Percentiles rank a stretch among this genome's conserved stretches.
phyloP scores from a whole-genome alignment of 2,888 invertebrate species.

The Euclidia mi region DNA sequence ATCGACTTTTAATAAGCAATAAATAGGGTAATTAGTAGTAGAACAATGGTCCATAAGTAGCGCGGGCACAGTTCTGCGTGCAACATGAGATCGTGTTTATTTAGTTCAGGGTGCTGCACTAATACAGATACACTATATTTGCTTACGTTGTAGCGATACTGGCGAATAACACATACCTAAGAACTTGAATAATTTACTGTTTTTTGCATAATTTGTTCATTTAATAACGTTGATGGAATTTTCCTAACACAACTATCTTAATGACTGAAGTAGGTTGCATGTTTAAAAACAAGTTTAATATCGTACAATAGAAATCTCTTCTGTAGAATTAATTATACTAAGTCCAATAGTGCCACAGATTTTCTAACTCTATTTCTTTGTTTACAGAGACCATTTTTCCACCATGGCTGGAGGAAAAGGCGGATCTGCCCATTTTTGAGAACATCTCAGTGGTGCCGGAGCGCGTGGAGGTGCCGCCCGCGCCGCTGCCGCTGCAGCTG shows the following conservation, averaged over 20 bases:
- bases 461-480: constrained; percentile 70
- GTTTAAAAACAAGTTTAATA: neutral
- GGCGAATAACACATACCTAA: constrained; percentile 16
- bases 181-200: constrained; percentile 39
- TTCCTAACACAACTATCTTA: constrained; percentile 49
- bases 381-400: constrained; percentile 89
- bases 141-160: constrained; percentile 40
- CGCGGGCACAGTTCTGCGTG: constrained; percentile 64
- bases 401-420: constrained; percentile 93
- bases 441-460: constrained; percentile 85
- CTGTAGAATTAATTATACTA: no score
- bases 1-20: constrained; percentile 39
- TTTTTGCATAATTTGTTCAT: constrained; percentile 50
- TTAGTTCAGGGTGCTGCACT: constrained; percentile 74
- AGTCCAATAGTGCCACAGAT: neutral
- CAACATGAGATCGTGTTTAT: constrained; percentile 78
- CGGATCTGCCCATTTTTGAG: constrained; percentile 92
- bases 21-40: constrained; percentile 42
- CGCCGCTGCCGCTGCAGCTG: constrained; percentile 50
- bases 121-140: constrained; percentile 45
- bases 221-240: constrained; percentile 50
- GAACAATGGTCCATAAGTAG: constrained; percentile 56
- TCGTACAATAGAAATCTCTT: no score
- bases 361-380: constrained; percentile 37
- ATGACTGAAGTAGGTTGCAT: constrained; percentile 16